Percentiles rank a stretch among this genome's conserved stretches.
These are phyloP conservation scores for Chelon labrosus DNA, from an alignment of 2,797 vertebrate genomes.

Conservation along the genomic window DNA sequence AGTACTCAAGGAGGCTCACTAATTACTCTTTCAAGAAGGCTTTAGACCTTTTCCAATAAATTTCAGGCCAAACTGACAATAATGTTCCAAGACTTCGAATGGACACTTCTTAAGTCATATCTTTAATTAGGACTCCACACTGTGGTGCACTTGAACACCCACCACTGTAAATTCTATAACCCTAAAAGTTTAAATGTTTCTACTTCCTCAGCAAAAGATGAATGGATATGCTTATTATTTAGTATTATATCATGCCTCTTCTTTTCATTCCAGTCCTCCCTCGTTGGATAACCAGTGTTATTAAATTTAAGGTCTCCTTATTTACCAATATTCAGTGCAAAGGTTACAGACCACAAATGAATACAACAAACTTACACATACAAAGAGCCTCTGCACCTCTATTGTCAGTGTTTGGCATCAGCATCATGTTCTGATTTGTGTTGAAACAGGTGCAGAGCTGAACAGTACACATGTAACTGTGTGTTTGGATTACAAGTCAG, in stretches of 20 bases:
- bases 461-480: not conserved
- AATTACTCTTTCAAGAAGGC: conserved; percentile 25
- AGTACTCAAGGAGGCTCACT: conserved; percentile 26
- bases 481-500: conserved; percentile 45
- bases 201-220: not conserved
- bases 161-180: not conserved
- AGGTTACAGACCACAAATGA: not conserved
- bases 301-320: not conserved
- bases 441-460: conserved; percentile 46
- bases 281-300: not conserved
- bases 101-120: not conserved
- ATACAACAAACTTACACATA: not conserved
- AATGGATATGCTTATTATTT: no score
- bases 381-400: not conserved
- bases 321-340: not conserved
- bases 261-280: not conserved
- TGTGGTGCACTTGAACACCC: not conserved
- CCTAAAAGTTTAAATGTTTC: not conserved
- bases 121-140: not conserved
- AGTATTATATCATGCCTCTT: no score
- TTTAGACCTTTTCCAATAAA: conserved; percentile 16
- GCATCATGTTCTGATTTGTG: conserved; percentile 4
- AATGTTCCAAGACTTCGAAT: conserved; percentile 5
- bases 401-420: not conserved
- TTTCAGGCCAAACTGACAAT: conserved; percentile 12